Evolutionary conservation across 1,140 invertebrate species (phyloP).

Genomic region (Rhagoletis pomonella): DNA sequence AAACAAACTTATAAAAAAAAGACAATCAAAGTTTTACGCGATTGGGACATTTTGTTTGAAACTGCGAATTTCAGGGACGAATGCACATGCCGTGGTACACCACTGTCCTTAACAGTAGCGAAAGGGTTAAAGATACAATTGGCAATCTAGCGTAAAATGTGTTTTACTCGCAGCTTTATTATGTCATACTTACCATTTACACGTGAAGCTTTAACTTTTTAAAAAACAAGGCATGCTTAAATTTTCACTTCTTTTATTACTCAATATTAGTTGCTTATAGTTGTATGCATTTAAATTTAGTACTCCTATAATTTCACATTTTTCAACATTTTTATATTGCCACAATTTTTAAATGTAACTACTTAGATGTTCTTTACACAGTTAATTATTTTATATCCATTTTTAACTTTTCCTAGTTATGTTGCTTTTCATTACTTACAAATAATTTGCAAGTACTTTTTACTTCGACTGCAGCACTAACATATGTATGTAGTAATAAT

Average conservation of each 20-base stretch:
- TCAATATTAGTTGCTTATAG: not conserved
- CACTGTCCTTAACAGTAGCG: too few relatives aligned
- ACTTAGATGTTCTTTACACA: not conserved
- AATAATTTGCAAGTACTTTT: not conserved
- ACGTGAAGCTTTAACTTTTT: too few relatives aligned
- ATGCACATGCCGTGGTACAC: too few relatives aligned
- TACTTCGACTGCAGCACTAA: not conserved
- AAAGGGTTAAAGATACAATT: too few relatives aligned
- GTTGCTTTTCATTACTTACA: not conserved
- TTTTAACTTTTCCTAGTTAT: not conserved
- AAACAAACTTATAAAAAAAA: too few relatives aligned
- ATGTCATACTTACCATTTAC: too few relatives aligned
- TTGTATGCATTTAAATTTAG: slow-evolving; percentile 13
- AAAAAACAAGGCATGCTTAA: not conserved
- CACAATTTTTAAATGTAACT: slow-evolving; percentile 46
- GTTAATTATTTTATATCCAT: not conserved
- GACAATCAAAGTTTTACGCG: too few relatives aligned
- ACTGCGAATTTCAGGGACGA: too few relatives aligned
- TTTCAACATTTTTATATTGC: slow-evolving; percentile 42
- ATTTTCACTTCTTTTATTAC: slow-evolving; percentile 15
- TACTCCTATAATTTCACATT: not conserved
- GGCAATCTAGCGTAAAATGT: too few relatives aligned
- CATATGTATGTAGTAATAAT: too few relatives aligned
- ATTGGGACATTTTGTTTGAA: too few relatives aligned
- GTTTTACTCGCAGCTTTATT: too few relatives aligned